Conservation (phyloP, 1,140 invertebrate species). For the Druon quercuslanigerum region DNA sequence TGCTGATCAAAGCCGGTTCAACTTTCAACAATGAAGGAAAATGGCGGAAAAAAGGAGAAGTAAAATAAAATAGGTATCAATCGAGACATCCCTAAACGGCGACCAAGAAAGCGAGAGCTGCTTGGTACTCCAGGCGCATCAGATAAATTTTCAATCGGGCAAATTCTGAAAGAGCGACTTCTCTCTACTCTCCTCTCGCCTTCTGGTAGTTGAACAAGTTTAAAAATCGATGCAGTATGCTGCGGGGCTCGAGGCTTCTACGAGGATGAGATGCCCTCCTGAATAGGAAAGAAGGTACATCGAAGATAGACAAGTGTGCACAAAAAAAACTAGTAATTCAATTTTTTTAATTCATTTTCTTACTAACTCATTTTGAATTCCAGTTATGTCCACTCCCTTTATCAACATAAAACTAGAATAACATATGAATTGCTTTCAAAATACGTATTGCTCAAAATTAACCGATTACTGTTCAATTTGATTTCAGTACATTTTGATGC, state of each 20-base stretch:
- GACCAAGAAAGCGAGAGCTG: conserved; percentile 37
- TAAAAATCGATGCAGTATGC: conserved; percentile 66
- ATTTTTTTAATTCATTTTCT: too few relatives aligned
- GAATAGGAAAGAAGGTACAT: conserved; percentile 49
- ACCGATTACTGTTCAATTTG: too few relatives aligned
- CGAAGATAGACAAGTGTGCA: conserved; percentile 28
- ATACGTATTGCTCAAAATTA: too few relatives aligned
- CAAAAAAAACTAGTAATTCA: too few relatives aligned
- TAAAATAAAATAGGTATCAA: conserved; percentile 35
- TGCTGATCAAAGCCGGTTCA: too few relatives aligned
- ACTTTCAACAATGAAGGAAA: conserved; percentile 6
- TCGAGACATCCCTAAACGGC: conserved; percentile 34
- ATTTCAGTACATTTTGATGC: too few relatives aligned
- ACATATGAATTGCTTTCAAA: too few relatives aligned
- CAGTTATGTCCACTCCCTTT: too few relatives aligned
- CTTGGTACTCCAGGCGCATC: conserved; percentile 61
- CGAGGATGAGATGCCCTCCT: conserved; percentile 39
- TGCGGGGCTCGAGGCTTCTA: background rate
- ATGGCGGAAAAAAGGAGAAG: background rate
- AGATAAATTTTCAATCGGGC: conserved; percentile 71
- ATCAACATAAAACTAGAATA: too few relatives aligned
- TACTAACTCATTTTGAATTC: too few relatives aligned
- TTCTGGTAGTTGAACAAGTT: conserved; percentile 56
- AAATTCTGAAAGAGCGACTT: conserved; percentile 65
- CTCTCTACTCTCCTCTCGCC: conserved; percentile 6